phyloP scores from a whole-genome alignment of 2,888 invertebrate species.

The Escarpia spicata region DNA sequence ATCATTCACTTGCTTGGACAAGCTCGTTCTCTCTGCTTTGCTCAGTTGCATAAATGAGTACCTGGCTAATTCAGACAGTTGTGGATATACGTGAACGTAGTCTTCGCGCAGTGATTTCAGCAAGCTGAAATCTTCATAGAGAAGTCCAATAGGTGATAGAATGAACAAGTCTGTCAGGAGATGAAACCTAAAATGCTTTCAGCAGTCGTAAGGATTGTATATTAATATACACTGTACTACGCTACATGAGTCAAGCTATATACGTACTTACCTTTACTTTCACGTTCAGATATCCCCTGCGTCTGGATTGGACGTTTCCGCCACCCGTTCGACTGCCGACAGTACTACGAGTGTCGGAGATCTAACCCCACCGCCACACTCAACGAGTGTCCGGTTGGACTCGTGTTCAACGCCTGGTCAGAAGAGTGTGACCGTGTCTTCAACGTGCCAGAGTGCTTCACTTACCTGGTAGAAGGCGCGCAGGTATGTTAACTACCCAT shows the following conservation, averaged over 20 bases:
- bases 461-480: conserved; percentile 23
- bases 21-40: too few relatives aligned
- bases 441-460: conserved; percentile 31
- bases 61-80: too few relatives aligned
- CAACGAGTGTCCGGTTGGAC: conserved; percentile 26
- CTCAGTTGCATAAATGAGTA: too few relatives aligned
- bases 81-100: too few relatives aligned
- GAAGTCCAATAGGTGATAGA: too few relatives aligned
- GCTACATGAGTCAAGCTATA: too few relatives aligned
- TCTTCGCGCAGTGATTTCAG: too few relatives aligned
- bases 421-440: conserved; percentile 25
- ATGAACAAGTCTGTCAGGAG: too few relatives aligned
- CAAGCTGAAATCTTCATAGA: too few relatives aligned
- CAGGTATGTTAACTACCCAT: background rate
- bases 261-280: background rate
- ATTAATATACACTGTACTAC: background rate
- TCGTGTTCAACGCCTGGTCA: conserved; percentile 25
- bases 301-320: conserved; percentile 24
- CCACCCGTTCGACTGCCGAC: conserved; percentile 31
- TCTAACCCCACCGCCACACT: background rate
- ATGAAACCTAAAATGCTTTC: too few relatives aligned
- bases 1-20: too few relatives aligned
- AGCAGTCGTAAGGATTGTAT: background rate
- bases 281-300: background rate
- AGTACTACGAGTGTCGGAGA: conserved; percentile 26